Conservation (phyloP, 2,113 vertebrate species). For the Neogobius melanostomus region DNA sequence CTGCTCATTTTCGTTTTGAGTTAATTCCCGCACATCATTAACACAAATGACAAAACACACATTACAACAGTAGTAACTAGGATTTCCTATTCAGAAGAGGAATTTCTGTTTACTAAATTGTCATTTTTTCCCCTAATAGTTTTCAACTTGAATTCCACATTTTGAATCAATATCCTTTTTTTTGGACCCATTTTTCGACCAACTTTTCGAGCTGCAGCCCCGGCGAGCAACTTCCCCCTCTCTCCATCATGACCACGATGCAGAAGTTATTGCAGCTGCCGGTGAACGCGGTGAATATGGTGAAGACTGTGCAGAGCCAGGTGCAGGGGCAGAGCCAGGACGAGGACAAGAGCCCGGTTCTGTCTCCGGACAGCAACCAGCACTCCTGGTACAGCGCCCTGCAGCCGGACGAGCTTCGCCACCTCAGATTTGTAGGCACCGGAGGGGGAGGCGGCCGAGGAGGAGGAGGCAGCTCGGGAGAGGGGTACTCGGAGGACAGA, state of each 20-base stretch:
- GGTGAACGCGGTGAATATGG: slow-evolving; percentile 72
- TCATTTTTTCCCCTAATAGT: not conserved
- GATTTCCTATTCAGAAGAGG: too few relatives aligned
- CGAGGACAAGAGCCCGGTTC: slow-evolving; percentile 86
- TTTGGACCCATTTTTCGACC: not conserved
- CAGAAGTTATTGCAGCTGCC: slow-evolving; percentile 89
- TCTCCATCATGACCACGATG: slow-evolving; percentile 76
- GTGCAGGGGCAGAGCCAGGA: slow-evolving; percentile 63
- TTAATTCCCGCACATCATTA: not conserved
- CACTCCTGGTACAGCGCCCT: slow-evolving; percentile 88
- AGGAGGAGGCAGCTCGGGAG: slow-evolving; percentile 27
- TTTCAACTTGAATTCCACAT: not conserved
- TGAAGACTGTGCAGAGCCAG: slow-evolving; percentile 75
- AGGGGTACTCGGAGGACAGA: slow-evolving; percentile 57
- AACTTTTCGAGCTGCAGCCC: not conserved
- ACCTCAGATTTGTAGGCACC: slow-evolving; percentile 73
- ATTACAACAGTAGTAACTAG: too few relatives aligned
- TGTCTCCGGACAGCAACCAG: slow-evolving; percentile 77
- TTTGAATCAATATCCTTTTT: not conserved
- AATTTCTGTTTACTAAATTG: not conserved
- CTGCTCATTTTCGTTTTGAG: not conserved
- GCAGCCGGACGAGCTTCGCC: slow-evolving; percentile 84
- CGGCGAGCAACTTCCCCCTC: not conserved
- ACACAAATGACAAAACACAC: too few relatives aligned
- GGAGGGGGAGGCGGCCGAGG: slow-evolving; percentile 50